A percentile compares a stretch with the other conserved stretches of the same genome.
Conservation (phyloP, 2,888 invertebrate genomes). For the Biston betularia region DNA sequence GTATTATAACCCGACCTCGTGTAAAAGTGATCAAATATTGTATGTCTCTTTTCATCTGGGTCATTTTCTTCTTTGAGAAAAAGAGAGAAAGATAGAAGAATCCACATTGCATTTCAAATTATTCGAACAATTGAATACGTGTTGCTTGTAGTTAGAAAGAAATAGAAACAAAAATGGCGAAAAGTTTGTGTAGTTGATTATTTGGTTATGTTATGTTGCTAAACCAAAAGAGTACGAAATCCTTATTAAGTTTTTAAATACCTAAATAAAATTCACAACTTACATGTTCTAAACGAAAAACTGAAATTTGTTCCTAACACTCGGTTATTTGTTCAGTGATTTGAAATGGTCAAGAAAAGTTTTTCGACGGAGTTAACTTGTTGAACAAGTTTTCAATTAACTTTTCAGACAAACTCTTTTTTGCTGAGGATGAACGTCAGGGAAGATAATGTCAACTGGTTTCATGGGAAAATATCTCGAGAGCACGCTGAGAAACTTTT, state of each 20-base stretch:
- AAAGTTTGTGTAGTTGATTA: conserved; percentile 56
- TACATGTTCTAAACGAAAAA: background rate
- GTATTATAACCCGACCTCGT: conserved; percentile 54
- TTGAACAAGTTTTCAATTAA: conserved; percentile 77
- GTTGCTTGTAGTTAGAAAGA: conserved; percentile 68
- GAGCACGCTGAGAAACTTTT: conserved; percentile 91
- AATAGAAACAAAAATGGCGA: conserved; percentile 70
- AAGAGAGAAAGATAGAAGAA: conserved; percentile 40
- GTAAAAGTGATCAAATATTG: conserved; percentile 31
- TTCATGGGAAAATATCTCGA: conserved; percentile 92
- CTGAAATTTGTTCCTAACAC: conserved; percentile 22
- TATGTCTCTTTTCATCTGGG: conserved; percentile 63
- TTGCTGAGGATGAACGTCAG: conserved; percentile 87
- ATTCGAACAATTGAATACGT: conserved; percentile 43
- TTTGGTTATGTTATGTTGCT: conserved; percentile 39
- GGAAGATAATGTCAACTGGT: conserved; percentile 93
- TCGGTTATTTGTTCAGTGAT: conserved; percentile 40
- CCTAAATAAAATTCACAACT: background rate
- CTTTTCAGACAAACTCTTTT: conserved; percentile 86
- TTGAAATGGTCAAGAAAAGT: conserved; percentile 64
- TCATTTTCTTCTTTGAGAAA: conserved; percentile 13
- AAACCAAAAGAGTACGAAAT: conserved; percentile 17
- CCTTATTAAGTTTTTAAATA: background rate
- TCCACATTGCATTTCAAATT: conserved; percentile 34
- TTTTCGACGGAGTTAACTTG: conserved; percentile 68